Percentiles rank a stretch among this genome's conserved stretches.
phyloP scores from a whole-genome alignment of 2,797 vertebrate species.

The Schizopygopsis malacanthus region DNA sequence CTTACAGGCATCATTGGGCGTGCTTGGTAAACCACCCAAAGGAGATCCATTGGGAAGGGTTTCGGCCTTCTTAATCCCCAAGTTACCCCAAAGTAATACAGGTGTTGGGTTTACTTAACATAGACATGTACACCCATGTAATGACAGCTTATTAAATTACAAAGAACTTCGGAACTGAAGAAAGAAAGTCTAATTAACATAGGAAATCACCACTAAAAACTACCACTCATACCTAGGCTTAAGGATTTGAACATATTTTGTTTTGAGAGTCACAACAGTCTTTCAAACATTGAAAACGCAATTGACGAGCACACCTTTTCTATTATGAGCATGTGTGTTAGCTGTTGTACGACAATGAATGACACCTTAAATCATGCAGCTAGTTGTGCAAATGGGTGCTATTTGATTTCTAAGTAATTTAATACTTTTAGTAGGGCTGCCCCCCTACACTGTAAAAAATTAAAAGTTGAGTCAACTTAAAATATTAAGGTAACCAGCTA shows the following conservation, averaged over 20 bases:
- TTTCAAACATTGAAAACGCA: not conserved
- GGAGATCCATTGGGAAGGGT: not conserved
- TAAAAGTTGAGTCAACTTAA: too few species aligned
- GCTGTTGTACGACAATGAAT: not conserved
- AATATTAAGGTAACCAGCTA: too few species aligned
- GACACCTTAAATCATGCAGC: not conserved
- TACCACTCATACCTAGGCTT: not conserved
- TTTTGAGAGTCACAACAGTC: not conserved
- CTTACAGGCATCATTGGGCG: conserved; percentile 45
- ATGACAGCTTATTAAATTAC: conserved; percentile 19
- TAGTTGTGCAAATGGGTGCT: not conserved
- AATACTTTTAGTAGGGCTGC: not conserved
- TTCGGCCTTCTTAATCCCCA: not conserved
- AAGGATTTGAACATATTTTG: not conserved
- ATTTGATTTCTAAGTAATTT: not conserved
- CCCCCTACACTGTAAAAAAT: too few species aligned
- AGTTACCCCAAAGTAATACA: conserved; percentile 9
- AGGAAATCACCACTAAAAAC: not conserved
- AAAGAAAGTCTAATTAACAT: not conserved
- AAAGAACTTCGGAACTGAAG: conserved; percentile 2
- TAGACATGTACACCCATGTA: not conserved
- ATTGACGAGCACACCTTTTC: not conserved
- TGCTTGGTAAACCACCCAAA: conserved; percentile 44
- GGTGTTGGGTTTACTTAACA: conserved; percentile 12
- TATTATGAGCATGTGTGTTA: not conserved